Percentiles rank a stretch among this genome's conserved stretches.
Evolutionary conservation across 2,888 invertebrate genomes (phyloP).

Genomic region (Calameuta pallipes): DNA sequence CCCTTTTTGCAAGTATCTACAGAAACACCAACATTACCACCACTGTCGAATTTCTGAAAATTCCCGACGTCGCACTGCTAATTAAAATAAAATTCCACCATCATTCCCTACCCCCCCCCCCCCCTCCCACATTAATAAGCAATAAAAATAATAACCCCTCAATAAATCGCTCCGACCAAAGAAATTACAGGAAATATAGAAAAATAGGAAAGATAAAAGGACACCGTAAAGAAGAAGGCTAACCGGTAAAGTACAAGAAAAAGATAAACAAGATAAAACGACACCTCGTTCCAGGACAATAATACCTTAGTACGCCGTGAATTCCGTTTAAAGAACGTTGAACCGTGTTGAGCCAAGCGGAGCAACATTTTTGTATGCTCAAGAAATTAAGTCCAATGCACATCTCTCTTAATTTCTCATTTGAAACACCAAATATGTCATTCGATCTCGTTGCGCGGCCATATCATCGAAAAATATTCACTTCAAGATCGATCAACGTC

Average conservation of each 20-base stretch:
- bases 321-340: not conserved
- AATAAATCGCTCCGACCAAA: too few species aligned
- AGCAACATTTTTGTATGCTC: not conserved
- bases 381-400: not conserved
- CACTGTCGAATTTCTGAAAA: not conserved
- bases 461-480: not conserved
- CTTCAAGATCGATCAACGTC: not conserved
- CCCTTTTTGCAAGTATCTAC: too few species aligned
- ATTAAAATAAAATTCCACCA: too few species aligned
- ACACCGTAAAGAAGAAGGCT: too few species aligned
- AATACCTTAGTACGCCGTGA: not conserved
- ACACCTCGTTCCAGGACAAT: not conserved
- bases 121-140: too few species aligned
- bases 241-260: not conserved
- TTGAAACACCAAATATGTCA: not conserved
- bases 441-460: not conserved
- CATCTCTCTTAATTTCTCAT: not conserved
- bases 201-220: too few species aligned
- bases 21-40: not conserved
- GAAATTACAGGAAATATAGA: too few species aligned
- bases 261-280: not conserved
- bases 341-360: not conserved
- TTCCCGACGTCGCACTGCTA: not conserved
- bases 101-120: too few species aligned
- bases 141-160: too few species aligned